These are phyloP conservation scores for Helarctos malayanus DNA, from an alignment of 2,797 vertebrate genomes.

Conservation along the genomic window DNA sequence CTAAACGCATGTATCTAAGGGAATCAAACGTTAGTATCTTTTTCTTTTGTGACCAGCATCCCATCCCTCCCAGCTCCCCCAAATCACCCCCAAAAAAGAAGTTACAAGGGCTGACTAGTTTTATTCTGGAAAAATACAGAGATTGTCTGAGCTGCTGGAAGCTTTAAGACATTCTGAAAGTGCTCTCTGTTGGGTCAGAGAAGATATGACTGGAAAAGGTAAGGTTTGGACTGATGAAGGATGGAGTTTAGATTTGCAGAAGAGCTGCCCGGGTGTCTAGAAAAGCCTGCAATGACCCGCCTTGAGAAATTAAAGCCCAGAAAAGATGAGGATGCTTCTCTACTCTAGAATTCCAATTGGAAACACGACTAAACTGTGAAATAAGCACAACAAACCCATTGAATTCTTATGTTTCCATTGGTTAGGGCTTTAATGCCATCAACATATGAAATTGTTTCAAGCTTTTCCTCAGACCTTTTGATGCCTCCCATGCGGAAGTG, in stretches of 20 bases:
- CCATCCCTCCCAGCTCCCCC: neutral
- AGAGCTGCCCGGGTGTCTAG: neutral
- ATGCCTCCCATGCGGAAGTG: neutral
- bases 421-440: neutral
- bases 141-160: neutral
- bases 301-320: neutral
- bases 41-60: neutral
- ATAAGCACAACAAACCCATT: neutral
- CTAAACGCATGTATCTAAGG: neutral
- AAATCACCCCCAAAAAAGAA: neutral
- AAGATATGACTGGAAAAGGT: neutral
- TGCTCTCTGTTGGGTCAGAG: neutral
- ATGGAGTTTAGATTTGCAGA: neutral
- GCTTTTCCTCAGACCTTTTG: neutral
- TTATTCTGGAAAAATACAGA: neutral
- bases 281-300: neutral
- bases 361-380: neutral
- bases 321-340: neutral
- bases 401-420: neutral
- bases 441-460: too few species aligned
- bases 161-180: neutral
- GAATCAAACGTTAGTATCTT: neutral
- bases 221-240: neutral
- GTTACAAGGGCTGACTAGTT: neutral
- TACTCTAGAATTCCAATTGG: neutral